Conservation (phyloP, 2,888 invertebrate genomes). For the Rambutsinella grinnellia region DNA sequence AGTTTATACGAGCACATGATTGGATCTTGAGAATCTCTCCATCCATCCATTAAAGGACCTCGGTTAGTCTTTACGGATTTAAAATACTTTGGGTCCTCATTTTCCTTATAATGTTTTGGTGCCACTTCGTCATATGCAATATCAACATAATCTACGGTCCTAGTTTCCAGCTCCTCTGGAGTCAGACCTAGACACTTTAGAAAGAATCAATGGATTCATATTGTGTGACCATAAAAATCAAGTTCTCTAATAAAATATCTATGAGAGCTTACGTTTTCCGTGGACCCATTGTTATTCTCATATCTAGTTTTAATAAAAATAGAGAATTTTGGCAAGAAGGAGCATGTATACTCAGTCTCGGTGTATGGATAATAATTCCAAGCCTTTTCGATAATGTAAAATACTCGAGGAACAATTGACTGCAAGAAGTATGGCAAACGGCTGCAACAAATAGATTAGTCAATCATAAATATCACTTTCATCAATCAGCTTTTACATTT, state of each 20-base stretch:
- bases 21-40: slow-evolving; percentile 80
- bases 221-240: not conserved
- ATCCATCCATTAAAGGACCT: slow-evolving; percentile 87
- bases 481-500: not conserved
- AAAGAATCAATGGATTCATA: slow-evolving; percentile 8
- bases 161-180: slow-evolving; percentile 79
- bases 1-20: slow-evolving; percentile 96
- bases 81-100: slow-evolving; percentile 88
- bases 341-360: slow-evolving; percentile 71
- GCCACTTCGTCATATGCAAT: slow-evolving; percentile 90
- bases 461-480: not conserved
- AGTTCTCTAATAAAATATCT: not conserved
- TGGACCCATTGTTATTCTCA: slow-evolving; percentile 88
- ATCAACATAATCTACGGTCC: slow-evolving; percentile 85
- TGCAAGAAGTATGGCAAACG: slow-evolving; percentile 92
- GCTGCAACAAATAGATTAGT: slow-evolving; percentile 72
- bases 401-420: slow-evolving; percentile 87
- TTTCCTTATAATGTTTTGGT: slow-evolving; percentile 89
- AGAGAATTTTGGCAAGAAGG: slow-evolving; percentile 87
- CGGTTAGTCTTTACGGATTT: slow-evolving; percentile 86
- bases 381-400: slow-evolving; percentile 93
- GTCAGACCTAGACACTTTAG: slow-evolving; percentile 81
- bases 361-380: slow-evolving; percentile 93
- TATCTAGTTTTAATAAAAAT: slow-evolving; percentile 90
- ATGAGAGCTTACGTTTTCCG: slow-evolving; percentile 82